A percentile compares a stretch with the other conserved stretches of the same genome.
These are phyloP conservation scores for Liasis olivaceus DNA, from an alignment of 2,797 vertebrate species.

Conservation along the genomic window DNA sequence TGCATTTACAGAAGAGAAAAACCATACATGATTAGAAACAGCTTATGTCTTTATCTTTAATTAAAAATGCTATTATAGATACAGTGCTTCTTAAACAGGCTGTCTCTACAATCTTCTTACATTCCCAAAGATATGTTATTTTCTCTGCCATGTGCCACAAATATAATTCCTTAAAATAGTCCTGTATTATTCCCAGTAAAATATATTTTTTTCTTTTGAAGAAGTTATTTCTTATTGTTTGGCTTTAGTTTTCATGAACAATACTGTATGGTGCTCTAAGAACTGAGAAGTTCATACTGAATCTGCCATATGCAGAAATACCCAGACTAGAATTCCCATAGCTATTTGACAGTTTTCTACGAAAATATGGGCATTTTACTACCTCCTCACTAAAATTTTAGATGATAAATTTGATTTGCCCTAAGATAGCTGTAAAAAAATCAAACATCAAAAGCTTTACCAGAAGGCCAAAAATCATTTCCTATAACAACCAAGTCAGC, in stretches of 20 bases:
- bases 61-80: constrained; percentile 58
- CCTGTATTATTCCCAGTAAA: constrained; percentile 56
- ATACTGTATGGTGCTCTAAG: background rate
- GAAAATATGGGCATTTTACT: background rate
- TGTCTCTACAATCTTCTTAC: constrained; percentile 50
- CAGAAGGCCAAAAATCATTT: constrained; percentile 26
- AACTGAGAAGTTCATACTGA: background rate
- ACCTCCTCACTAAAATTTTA: background rate
- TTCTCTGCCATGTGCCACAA: constrained; percentile 61
- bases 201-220: constrained; percentile 35
- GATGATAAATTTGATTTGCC: constrained; percentile 15
- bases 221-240: background rate
- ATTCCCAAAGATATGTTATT: constrained; percentile 49
- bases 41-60: constrained; percentile 56
- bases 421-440: background rate
- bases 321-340: background rate
- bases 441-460: constrained; percentile 25
- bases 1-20: constrained; percentile 56
- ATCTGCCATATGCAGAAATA: constrained; percentile 17
- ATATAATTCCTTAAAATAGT: constrained; percentile 55
- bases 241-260: background rate
- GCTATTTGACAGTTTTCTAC: background rate
- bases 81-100: constrained; percentile 47
- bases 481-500: constrained; percentile 5
- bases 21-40: constrained; percentile 53